Conservation (phyloP, 2,113 vertebrate genomes). For the Craseonycteris thonglongyai region DNA sequence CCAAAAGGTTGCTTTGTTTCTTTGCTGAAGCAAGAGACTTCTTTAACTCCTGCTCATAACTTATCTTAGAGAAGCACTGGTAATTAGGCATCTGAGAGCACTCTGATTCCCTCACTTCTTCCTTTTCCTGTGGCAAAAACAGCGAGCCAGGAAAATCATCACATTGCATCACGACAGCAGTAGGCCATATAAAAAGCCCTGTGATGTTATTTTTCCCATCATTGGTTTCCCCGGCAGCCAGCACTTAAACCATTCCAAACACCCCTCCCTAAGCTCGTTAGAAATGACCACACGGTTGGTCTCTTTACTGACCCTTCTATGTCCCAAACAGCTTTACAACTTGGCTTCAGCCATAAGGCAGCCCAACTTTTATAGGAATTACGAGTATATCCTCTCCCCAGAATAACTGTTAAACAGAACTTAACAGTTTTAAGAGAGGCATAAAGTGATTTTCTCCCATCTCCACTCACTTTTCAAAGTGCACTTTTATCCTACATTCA, state of each 20-base stretch:
- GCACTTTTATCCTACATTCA: not conserved
- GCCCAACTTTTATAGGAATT: not conserved
- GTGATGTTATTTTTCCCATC: constrained; percentile 16
- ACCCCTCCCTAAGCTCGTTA: not conserved
- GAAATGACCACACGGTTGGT: not conserved
- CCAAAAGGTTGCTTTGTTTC: constrained; percentile 30
- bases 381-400: not conserved
- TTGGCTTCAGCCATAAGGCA: not conserved
- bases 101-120: not conserved
- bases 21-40: constrained; percentile 6
- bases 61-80: constrained; percentile 14
- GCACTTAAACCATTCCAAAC: not conserved
- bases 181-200: constrained; percentile 29
- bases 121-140: constrained; percentile 42
- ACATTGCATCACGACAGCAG: constrained; percentile 2
- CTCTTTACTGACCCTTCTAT: not conserved
- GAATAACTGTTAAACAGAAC: not conserved
- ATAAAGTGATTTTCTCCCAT: not conserved
- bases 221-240: constrained; percentile 7
- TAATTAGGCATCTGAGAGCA: not conserved
- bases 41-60: constrained; percentile 46
- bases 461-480: not conserved
- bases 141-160: constrained; percentile 48
- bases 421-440: not conserved
- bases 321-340: constrained; percentile 1